phyloP scores from a whole-genome alignment of 2,113 vertebrate genomes.

The Heliornis fulica region DNA sequence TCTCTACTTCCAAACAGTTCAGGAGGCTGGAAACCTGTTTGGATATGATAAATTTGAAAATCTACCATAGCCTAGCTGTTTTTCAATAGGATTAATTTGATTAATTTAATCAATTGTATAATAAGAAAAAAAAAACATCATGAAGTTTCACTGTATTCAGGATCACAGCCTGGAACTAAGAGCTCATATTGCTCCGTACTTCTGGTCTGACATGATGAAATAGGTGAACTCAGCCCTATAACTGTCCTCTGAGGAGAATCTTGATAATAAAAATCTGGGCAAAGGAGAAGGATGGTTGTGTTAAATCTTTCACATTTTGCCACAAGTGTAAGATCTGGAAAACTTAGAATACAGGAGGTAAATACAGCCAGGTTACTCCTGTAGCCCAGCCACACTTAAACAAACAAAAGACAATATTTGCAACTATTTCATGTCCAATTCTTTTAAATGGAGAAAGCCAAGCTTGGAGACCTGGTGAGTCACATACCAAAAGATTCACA shows the following conservation, averaged over 20 bases:
- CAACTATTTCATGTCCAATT: neutral
- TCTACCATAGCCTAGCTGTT: neutral
- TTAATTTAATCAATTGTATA: neutral
- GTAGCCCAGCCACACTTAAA: neutral
- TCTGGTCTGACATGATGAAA: neutral
- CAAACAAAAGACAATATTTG: neutral
- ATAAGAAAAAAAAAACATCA: neutral
- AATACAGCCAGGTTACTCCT: neutral
- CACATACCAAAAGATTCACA: neutral
- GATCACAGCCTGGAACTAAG: neutral
- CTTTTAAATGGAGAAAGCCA: neutral
- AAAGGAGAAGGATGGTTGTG: neutral
- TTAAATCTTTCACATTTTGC: neutral
- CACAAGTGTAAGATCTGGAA: neutral
- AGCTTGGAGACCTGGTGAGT: neutral
- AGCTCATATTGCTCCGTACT: neutral
- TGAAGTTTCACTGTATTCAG: neutral
- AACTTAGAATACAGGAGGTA: neutral
- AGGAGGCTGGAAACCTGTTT: neutral
- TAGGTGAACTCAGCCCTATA: neutral
- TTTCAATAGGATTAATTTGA: neutral
- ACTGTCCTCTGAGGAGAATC: neutral
- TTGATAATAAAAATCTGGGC: neutral
- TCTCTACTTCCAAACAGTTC: neutral
- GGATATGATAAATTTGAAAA: neutral